Conservation (phyloP, 2,797 vertebrate genomes). For the Thamnophis elegans region DNA sequence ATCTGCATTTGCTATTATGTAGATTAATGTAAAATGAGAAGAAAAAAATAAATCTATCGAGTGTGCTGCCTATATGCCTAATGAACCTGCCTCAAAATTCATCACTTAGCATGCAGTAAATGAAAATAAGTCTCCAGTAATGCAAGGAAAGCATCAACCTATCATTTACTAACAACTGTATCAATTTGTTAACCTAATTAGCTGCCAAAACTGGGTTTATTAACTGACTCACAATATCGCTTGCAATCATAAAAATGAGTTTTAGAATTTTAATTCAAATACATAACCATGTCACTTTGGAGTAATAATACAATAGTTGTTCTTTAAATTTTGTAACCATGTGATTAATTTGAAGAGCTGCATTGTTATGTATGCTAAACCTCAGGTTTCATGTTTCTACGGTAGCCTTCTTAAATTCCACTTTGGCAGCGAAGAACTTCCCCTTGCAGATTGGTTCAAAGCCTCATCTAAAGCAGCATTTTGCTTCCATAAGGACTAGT, state of each 20-base stretch:
- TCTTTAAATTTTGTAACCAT: constrained; percentile 10
- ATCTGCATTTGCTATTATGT: constrained; percentile 75
- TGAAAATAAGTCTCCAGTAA: constrained; percentile 36
- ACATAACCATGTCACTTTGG: constrained; percentile 12
- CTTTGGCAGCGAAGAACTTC: background rate
- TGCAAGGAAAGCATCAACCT: constrained; percentile 35
- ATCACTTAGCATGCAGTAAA: constrained; percentile 51
- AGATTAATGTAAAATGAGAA: constrained; percentile 71
- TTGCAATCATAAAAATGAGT: constrained; percentile 43
- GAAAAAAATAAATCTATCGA: background rate
- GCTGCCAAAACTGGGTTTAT: constrained; percentile 39
- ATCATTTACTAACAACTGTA: constrained; percentile 39
- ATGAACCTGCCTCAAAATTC: constrained; percentile 41
- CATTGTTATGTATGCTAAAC: constrained; percentile 1
- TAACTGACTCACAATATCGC: constrained; percentile 39
- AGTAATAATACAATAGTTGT: constrained; percentile 13
- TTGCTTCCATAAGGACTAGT: background rate
- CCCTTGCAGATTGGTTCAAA: background rate
- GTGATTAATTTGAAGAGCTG: constrained; percentile 13
- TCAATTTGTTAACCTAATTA: constrained; percentile 46
- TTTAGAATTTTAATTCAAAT: constrained; percentile 37
- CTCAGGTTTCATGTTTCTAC: background rate
- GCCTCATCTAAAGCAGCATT: background rate
- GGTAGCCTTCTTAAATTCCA: background rate
- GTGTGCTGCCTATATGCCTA: constrained; percentile 25